Base-by-base conservation (phyloP, 1,140 invertebrate genomes). In the Battus philenor region DNA sequence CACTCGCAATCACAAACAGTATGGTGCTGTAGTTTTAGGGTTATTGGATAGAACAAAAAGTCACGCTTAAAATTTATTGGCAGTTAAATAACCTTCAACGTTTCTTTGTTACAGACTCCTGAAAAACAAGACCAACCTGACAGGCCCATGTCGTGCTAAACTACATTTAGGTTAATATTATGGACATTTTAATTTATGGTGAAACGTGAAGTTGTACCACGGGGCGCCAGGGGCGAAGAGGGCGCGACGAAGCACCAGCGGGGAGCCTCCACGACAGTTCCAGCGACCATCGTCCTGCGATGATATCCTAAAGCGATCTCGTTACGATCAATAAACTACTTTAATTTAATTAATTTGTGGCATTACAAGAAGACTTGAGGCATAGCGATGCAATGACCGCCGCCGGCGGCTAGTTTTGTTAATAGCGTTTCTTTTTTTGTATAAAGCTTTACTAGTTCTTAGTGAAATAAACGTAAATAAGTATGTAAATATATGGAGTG, bases 261-360 rank as follows among this genome's bases (percentile, higher is more conserved):
- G 49, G 47, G 41, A 53, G 46, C 50, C 65, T 70, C 55, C 44
- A 44, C 59, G 53, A 59, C 68, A 65, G 65, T 71, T 75, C 74
- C 78, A 74, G 68, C 74, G 68, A 74, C 69, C 46, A 64, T 80
- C 76, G 73, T 84, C 76, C 57, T 58, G 33, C 48, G 78, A 85
- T 79, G 81, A 81, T 75, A 74, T 85, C 81, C 81, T 85, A 85
- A 69, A 56, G 64, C 73, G 81, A 85, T 82, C 81, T 85, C 81
- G 81, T 82, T 85, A 78, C 54, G 77, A 82, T 82, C 78, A 84
- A 74, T 75, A 70, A 66, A 67, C 49, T 66, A 63, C 51, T 53
- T 72, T 71, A 67, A 74, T 74, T 59, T 71, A 77, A 68, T 72
- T 77, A 66, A 71, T 70, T 70, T 64, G 78, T 82, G 81, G 81